Base-by-base conservation (phyloP, 2,797 vertebrate genomes). In the Pitangus sulphuratus region DNA sequence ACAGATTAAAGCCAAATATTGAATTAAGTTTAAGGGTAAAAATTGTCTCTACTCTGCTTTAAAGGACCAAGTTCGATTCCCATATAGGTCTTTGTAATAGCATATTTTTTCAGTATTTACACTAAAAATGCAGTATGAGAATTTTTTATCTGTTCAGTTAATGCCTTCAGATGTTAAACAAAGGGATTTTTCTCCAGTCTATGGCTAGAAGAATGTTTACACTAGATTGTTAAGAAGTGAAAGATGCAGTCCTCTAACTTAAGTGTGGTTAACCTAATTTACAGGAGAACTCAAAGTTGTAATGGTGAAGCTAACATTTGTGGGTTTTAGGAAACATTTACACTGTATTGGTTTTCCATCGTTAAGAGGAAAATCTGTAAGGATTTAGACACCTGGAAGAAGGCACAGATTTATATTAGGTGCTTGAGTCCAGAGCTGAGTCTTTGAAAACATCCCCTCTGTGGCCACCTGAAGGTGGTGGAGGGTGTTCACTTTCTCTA, bases 1-100 rank as follows among this genome's bases (percentile, higher is more conserved):
- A 19, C 81, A 84, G 81, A 79, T 84, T 82, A 74, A 96, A 95
- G 40, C 79, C 90, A 95, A 94, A 92, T 83, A 91, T 2, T 85
- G 56, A 89, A 71, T 82, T 87, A 87, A 85, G 45, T 93, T 89
- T 87, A 75, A 85, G 83, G 66, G 58, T 58, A 65, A 77, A 93
- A 93, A 33, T 77, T 76, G 35, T 81, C 57, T 91, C 75, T 83
- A 9, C 18, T 68, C 11, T 75, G 45, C 42, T 39, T 75, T 90
- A 85, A 80, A 80, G 50, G 54, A 77, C 44, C 11, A 75, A 78
- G 35, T 86, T 86, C 45, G 45, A 80, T 86, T 92, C 40, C 24
- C 2, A 2, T 90, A 44, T 86, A 74, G 25, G 35, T 88, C 68
- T 78, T 87, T 91, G 28, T 80, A 64, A 58, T 51, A 51, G 8